A percentile compares a stretch with the other conserved stretches of the same genome.
phyloP scores from a whole-genome alignment of 2,113 vertebrate genomes.

The Ginglymostoma cirratum region DNA sequence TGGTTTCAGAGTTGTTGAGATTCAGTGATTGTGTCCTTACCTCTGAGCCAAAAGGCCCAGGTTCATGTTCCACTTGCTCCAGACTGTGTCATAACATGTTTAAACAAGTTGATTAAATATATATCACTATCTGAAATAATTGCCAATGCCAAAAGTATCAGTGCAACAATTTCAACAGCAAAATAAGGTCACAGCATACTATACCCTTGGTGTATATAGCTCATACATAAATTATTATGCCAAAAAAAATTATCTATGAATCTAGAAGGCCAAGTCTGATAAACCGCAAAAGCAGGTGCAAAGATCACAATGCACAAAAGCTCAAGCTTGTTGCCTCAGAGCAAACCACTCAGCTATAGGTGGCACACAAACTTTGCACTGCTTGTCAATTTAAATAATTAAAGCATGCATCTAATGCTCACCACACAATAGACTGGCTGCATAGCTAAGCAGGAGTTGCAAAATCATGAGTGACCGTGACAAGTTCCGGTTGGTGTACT shows the following conservation, averaged over 20 bases:
- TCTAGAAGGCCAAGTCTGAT: not conserved
- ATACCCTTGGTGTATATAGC: not conserved
- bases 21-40: too few relatives aligned
- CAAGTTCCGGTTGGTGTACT: not conserved
- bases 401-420: not conserved
- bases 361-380: not conserved
- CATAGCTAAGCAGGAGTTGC: not conserved
- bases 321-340: not conserved
- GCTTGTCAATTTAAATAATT: not conserved
- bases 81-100: too few relatives aligned
- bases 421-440: not conserved
- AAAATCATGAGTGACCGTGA: not conserved
- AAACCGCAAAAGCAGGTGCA: not conserved
- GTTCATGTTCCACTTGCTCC: too few relatives aligned
- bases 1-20: too few relatives aligned
- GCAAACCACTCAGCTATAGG: too few relatives aligned
- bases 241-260: not conserved
- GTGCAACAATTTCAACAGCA: not conserved
- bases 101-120: too few relatives aligned
- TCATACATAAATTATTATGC: not conserved
- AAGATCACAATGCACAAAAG: not conserved
- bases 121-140: not conserved
- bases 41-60: too few relatives aligned
- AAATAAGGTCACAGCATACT: not conserved
- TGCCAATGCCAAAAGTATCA: not conserved